phyloP scores from a whole-genome alignment of 92 coral and sea anemone species.

The Epizoanthus rinbou region DNA sequence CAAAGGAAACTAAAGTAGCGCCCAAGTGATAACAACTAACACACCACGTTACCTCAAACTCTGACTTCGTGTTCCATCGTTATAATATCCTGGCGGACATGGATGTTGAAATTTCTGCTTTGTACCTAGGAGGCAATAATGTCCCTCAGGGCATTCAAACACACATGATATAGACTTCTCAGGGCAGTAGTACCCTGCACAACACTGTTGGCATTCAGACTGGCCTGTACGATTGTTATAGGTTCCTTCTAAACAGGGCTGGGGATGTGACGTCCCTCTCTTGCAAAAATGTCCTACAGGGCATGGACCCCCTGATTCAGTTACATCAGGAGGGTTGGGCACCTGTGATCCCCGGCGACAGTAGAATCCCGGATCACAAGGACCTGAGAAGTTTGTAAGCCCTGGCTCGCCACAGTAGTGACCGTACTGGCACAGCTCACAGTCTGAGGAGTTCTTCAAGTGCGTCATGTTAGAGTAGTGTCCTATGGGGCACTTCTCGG shows the following conservation, averaged over 20 bases:
- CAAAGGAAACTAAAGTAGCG: background rate
- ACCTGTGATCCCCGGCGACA: conserved; percentile 89
- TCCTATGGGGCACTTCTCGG: conserved; percentile 87
- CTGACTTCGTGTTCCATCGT: conserved; percentile 75
- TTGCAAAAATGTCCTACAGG: conserved; percentile 96
- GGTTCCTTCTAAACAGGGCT: conserved; percentile 87
- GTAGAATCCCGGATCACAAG: conserved; percentile 93
- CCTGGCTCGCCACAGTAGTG: conserved; percentile 92
- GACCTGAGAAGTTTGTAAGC: conserved; percentile 74
- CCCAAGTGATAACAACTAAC: background rate
- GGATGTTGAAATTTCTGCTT: conserved; percentile 73
- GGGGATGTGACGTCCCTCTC: conserved; percentile 83
- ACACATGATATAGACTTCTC: conserved; percentile 81
- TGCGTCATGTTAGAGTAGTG: conserved; percentile 86
- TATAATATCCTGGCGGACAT: conserved; percentile 91
- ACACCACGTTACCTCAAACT: conserved; percentile 58
- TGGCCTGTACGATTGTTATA: conserved; percentile 97
- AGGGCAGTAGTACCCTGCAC: conserved; percentile 91
- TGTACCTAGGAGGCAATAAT: conserved; percentile 89
- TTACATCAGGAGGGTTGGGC: conserved; percentile 84
- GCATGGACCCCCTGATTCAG: conserved; percentile 95
- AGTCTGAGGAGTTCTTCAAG: conserved; percentile 66
- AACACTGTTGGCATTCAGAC: conserved; percentile 76
- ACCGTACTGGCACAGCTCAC: conserved; percentile 87
- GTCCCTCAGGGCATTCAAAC: conserved; percentile 86